Evolutionary conservation across 2,113 vertebrate genomes (phyloP).

Genomic region (Trematomus loennbergii): DNA sequence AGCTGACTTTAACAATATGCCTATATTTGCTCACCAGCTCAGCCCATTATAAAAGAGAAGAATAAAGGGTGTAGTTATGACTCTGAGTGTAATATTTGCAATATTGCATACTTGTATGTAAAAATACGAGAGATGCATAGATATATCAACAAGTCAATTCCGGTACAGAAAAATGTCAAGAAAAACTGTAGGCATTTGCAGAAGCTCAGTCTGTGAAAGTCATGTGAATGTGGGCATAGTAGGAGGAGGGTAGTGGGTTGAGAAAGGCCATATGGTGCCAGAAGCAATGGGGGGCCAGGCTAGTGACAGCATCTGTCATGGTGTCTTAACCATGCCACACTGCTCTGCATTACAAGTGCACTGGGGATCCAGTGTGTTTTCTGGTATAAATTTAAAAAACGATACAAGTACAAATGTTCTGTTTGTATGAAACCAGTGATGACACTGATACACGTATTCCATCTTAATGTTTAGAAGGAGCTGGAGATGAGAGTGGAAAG

Average conservation of each 20-base stretch:
- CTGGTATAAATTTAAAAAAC: background rate
- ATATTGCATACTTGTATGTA: too few relatives aligned
- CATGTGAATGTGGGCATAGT: conserved; percentile 35
- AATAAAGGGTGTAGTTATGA: background rate
- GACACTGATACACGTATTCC: background rate
- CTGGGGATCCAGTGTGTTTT: conserved; percentile 11
- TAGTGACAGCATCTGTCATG: conserved; percentile 53
- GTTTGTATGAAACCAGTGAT: background rate
- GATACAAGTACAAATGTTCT: background rate
- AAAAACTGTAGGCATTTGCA: background rate
- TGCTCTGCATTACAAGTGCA: conserved; percentile 2
- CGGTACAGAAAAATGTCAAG: background rate
- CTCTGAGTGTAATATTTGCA: too few relatives aligned
- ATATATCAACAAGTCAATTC: background rate
- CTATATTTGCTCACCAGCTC: background rate
- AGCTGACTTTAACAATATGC: conserved; percentile 34
- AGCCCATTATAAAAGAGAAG: conserved; percentile 1
- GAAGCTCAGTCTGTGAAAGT: conserved; percentile 24
- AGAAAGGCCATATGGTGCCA: conserved; percentile 56
- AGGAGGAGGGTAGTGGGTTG: conserved; percentile 17
- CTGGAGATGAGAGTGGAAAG: background rate
- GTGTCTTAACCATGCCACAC: conserved; percentile 32
- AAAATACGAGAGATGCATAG: background rate
- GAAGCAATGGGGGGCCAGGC: conserved; percentile 51
- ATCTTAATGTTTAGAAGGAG: conserved; percentile 8